A percentile compares a stretch with the other conserved stretches of the same genome.
Evolutionary conservation across 2,888 invertebrate species (phyloP).

Genomic region (Hedya salicella): DNA sequence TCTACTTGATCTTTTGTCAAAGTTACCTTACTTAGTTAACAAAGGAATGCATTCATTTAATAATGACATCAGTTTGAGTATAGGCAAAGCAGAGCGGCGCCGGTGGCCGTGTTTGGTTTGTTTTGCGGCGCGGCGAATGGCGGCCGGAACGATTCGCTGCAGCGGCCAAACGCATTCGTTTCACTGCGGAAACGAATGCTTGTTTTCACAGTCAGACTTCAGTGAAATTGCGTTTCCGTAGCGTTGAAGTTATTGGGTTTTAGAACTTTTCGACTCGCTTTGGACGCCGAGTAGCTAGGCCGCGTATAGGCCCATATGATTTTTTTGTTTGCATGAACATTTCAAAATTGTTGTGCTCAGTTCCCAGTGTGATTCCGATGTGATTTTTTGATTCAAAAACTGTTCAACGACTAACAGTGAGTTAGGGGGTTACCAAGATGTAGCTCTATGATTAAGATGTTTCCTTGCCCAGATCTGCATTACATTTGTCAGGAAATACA

Average conservation of each 20-base stretch:
- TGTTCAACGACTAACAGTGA: too few relatives aligned
- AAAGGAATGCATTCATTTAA: not conserved
- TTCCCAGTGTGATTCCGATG: too few relatives aligned
- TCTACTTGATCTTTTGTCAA: too few relatives aligned
- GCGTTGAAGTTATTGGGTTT: not conserved
- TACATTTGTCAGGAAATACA: too few relatives aligned
- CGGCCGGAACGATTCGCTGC: conserved; percentile 15
- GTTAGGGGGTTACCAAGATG: too few relatives aligned
- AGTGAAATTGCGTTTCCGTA: conserved; percentile 1
- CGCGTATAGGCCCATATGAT: too few relatives aligned
- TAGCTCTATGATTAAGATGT: too few relatives aligned
- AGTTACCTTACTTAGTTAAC: not conserved
- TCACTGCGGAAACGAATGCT: conserved; percentile 16
- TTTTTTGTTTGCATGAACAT: too few relatives aligned
- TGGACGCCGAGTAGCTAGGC: too few relatives aligned
- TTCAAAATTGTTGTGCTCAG: too few relatives aligned
- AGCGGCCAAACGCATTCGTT: conserved; percentile 21
- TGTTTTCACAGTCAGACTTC: conserved; percentile 9
- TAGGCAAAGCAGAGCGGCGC: not conserved
- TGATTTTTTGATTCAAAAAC: too few relatives aligned
- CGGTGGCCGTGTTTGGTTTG: conserved; percentile 4
- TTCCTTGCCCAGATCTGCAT: too few relatives aligned
- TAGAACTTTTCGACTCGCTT: not conserved
- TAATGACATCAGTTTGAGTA: not conserved
- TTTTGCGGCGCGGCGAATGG: conserved; percentile 17